Base-by-base conservation (phyloP, 2,888 invertebrate species). In the Oxytorus armatus region DNA sequence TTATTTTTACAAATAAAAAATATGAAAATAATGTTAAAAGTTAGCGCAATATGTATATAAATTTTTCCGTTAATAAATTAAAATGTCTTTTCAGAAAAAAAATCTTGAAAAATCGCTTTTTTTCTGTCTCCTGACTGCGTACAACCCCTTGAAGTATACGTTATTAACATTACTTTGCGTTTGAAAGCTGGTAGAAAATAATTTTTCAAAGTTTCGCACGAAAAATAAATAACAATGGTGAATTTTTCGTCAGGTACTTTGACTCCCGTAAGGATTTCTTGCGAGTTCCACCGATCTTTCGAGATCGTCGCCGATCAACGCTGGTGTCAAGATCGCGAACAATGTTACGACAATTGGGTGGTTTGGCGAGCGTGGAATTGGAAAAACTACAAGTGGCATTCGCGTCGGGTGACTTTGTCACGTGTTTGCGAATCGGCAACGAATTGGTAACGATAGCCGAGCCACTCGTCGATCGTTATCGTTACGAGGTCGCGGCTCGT, bases 231-330 rank as follows among this genome's bases (percentile, higher is more conserved):
- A 3, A 8, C 36, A 10, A 8, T 36, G 36, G 29, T 29, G 36
- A n/a, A n/a, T n/a, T n/a, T 36, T 36, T 4, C 4, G 8, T 1
- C 73, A 88, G 89, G 65, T 88, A 85, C 72, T 84, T 89, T 65
- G 89, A 90, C 66, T 55, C 77, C 0, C 84, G 86, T 4, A 77
- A 74, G 29, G 69, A 80, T 66, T 77, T 77, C 29, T 65, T 57
- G 63, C 77, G 25, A 0, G 63, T 63, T 7, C 49, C 55, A 8
- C 29, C 55, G 14, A 61, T 25, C 1, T 39, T 53, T 63, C 72
- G 55, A 10, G 59, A 68, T 55, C 51, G 7, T 36, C 77, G n/a
- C 18, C 42, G 36, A 44, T 49, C 63, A 42, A 53, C n/a, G 1
- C 14, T 59, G 33, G 23, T 61, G 23, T 59, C 63, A 4, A 68